Evolutionary conservation across 2,888 invertebrate species (phyloP), one percentile per base, ranked within the genome.

Genomic region (Prionchulus punctatus): DNA sequence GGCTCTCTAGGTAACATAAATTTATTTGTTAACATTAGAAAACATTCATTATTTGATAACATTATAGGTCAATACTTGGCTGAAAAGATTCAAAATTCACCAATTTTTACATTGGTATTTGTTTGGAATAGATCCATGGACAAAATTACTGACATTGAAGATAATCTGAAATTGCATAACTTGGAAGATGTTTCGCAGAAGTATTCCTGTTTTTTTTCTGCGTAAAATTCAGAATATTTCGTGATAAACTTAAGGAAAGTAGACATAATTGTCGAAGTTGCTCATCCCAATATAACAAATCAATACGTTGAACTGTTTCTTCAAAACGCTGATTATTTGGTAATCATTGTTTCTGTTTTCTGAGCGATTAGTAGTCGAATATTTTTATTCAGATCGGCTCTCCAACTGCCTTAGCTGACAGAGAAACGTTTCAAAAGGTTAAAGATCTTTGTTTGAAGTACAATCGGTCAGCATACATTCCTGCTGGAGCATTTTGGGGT

Each of bases 401-500:
- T 1, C 78, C 79, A 1, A 76, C 78, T 18, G 76, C 76, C 26
- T 64, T 79, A 45, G 76, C 78, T 15, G 71, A 76, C 60, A 62
- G 64, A 25, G 63, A 65, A 4, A 60, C 73, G 23, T 71, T 76
- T 58, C 60, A 62, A 27, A 60, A 55, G 49, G 64, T 79, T 30
- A 63, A 69, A 31, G 54, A 61, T 2, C 69, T 71, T 18, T 69
- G 73, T 1, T 55, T 23, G 2, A 53, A 59, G 25, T 54, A 60
- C 26, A 42, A 57, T 1, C 71, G 74, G 62, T 71, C 72, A 7
- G 63, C 78, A 2, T 76, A 76, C 60, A 65, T 79, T 30, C 77
- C 78, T 0, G 69, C 70, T 57, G 78, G 79, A 36, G 78, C 78
- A 15, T 71, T 79, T 57, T 79, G 78, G 79, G 79, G 78, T 15